phyloP scores from a whole-genome alignment of 1,140 invertebrate species.

The Calycopis cecrops region DNA sequence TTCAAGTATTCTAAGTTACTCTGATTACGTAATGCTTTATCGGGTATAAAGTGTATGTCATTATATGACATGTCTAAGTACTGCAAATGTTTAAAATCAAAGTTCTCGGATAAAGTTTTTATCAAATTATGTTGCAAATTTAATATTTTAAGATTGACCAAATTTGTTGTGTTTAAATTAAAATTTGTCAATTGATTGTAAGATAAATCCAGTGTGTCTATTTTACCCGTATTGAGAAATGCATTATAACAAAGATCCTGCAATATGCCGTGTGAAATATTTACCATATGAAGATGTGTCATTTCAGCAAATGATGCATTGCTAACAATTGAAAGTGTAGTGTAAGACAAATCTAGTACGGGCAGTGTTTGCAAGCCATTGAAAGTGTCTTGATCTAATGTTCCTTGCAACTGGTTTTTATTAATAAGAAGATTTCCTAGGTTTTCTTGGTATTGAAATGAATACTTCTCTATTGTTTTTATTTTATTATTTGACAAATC shows the following conservation, averaged over 20 bases:
- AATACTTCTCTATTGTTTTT: constrained; percentile 31
- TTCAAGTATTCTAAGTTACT: constrained; percentile 29
- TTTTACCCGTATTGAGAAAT: constrained; percentile 33
- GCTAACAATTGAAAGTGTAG: constrained; percentile 29
- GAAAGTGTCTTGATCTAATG: constrained; percentile 36
- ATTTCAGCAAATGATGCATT: constrained; percentile 49
- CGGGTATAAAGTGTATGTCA: constrained; percentile 25
- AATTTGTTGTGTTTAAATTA: constrained; percentile 33
- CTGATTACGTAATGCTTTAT: constrained; percentile 25
- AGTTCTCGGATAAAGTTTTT: constrained; percentile 21
- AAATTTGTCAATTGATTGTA: constrained; percentile 38
- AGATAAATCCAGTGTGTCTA: constrained; percentile 45
- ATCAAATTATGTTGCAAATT: constrained; percentile 44
- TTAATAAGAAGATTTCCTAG: constrained; percentile 38
- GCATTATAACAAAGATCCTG: constrained; percentile 36
- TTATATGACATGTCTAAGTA: constrained; percentile 40
- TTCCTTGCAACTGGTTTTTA: constrained; percentile 35
- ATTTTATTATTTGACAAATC: constrained; percentile 51
- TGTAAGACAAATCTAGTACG: constrained; percentile 40
- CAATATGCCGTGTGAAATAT: constrained; percentile 41
- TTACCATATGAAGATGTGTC: constrained; percentile 36
- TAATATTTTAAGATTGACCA: constrained; percentile 32
- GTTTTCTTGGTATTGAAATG: constrained; percentile 32
- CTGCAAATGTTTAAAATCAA: constrained; percentile 21
- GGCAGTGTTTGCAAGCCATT: constrained; percentile 34